Conservation (phyloP, 2,797 vertebrate species). For the Petrocephalus sullivani region DNA sequence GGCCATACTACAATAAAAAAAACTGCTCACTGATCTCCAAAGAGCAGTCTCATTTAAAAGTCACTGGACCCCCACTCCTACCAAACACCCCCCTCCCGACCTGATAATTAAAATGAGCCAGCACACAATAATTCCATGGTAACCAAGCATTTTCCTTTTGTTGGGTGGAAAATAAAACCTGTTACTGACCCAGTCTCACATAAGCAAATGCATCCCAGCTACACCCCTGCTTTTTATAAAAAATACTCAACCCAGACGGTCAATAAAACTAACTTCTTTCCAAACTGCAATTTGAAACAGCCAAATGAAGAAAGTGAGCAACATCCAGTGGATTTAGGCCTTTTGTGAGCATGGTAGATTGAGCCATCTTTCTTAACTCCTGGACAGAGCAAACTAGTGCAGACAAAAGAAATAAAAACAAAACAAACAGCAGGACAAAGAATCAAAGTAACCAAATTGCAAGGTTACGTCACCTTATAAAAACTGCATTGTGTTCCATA, state of each 20-base stretch:
- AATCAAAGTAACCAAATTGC: not conserved
- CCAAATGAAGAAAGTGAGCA: constrained; percentile 48
- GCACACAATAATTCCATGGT: constrained; percentile 36
- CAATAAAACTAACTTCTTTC: not conserved
- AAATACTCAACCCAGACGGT: not conserved
- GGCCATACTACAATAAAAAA: constrained; percentile 37
- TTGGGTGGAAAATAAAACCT: constrained; percentile 37
- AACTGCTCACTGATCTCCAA: constrained; percentile 15
- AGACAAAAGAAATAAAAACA: constrained; percentile 28
- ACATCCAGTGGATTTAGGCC: constrained; percentile 67
- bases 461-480: not conserved
- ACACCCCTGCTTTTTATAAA: constrained; percentile 56
- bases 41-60: constrained; percentile 31
- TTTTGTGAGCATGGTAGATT: constrained; percentile 61
- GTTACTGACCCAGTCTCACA: constrained; percentile 35
- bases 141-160: constrained; percentile 30
- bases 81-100: not conserved
- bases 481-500: not conserved
- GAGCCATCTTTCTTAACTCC: constrained; percentile 54
- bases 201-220: constrained; percentile 46
- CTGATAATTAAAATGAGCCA: constrained; percentile 42
- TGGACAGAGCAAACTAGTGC: constrained; percentile 58
- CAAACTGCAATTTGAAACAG: not conserved
- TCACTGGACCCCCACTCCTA: constrained; percentile 30
- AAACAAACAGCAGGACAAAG: not conserved